These are phyloP conservation scores for Aleiodes sp. DNA, from an alignment of 1,140 invertebrate genomes.

Conservation along the genomic window DNA sequence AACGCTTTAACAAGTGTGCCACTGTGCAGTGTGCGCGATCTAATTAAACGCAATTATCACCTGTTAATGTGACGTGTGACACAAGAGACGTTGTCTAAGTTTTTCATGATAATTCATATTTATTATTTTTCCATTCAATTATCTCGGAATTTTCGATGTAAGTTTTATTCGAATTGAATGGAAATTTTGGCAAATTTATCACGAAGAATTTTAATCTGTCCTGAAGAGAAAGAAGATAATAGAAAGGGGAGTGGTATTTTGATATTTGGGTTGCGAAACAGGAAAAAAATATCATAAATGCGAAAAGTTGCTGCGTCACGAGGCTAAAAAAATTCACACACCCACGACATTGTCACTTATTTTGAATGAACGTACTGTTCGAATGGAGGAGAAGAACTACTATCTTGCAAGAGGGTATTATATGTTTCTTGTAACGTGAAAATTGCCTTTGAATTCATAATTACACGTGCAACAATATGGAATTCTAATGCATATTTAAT, in stretches of 20 bases:
- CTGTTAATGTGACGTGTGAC: background rate
- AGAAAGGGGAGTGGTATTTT: no score
- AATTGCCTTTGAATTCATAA: background rate
- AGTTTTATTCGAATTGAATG: no score
- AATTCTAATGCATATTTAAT: no score
- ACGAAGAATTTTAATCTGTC: no score
- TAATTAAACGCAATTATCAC: background rate
- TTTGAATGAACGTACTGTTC: slow-evolving; percentile 7
- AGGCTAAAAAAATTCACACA: slow-evolving; percentile 25
- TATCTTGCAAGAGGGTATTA: background rate
- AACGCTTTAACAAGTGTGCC: background rate
- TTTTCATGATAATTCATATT: no score
- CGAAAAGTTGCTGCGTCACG: background rate
- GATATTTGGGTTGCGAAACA: slow-evolving; percentile 11
- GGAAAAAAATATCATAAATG: background rate
- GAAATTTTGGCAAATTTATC: no score
- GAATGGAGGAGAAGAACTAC: background rate
- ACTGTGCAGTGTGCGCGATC: background rate
- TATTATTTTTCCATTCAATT: no score
- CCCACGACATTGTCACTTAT: background rate
- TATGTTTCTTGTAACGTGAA: background rate
- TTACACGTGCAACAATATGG: no score
- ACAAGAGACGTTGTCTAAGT: background rate
- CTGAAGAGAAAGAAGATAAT: no score
- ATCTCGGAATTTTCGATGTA: no score